phyloP scores from a whole-genome alignment of 2,888 invertebrate species.

The Drosophila eohydei region DNA sequence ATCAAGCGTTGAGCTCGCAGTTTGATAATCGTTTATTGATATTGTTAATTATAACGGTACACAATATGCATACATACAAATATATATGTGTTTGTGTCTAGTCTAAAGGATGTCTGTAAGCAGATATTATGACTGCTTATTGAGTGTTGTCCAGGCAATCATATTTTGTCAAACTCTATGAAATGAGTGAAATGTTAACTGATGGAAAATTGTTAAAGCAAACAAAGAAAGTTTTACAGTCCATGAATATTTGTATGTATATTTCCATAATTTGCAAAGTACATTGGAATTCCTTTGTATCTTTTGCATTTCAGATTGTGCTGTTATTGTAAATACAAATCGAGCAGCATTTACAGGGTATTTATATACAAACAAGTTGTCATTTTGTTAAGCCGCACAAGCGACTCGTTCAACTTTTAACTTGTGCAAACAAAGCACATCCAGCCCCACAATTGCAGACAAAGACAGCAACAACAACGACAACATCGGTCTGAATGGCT shows the following conservation, averaged over 20 bases:
- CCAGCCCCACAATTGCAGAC: slow-evolving; percentile 40
- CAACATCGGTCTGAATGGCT: slow-evolving; percentile 19
- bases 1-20: slow-evolving; percentile 8
- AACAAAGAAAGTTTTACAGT: not conserved
- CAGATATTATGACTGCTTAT: not conserved
- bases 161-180: not conserved
- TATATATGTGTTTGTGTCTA: not conserved
- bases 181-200: no score
- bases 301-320: not conserved
- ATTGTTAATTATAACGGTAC: slow-evolving; percentile 38
- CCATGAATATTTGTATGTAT: not conserved
- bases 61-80: not conserved
- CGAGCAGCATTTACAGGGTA: slow-evolving; percentile 10
- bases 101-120: not conserved
- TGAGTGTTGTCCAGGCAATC: not conserved
- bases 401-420: slow-evolving; percentile 30
- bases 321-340: not conserved
- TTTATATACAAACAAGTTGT: slow-evolving; percentile 13
- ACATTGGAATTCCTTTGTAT: slow-evolving; percentile 1
- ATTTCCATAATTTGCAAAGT: not conserved
- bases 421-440: slow-evolving; percentile 46
- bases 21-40: slow-evolving; percentile 34
- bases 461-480: slow-evolving; percentile 21
- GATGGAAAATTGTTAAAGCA: not conserved
- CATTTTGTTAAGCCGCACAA: slow-evolving; percentile 4